phyloP scores from a whole-genome alignment of 2,888 invertebrate genomes.

The Zygaena filipendulae region DNA sequence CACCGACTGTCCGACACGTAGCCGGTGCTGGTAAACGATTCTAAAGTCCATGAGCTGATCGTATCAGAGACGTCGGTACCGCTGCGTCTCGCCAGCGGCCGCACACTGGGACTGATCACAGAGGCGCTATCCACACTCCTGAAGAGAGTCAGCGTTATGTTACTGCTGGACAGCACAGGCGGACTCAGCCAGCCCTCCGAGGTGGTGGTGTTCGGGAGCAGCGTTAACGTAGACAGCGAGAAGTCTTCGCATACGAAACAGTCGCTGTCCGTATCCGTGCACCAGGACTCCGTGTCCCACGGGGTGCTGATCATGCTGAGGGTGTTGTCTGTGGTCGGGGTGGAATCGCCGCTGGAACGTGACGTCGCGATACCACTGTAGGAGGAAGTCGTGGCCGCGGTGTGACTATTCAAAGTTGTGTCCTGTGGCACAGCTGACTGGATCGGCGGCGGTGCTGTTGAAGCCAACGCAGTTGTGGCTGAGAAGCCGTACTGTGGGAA shows the following conservation, averaged over 20 bases:
- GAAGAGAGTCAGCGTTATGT: background rate
- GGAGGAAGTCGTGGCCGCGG: background rate
- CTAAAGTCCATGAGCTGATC: conserved; percentile 30
- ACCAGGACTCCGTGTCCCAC: conserved; percentile 32
- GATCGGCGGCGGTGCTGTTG: no score
- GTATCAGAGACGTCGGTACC: conserved; percentile 17
- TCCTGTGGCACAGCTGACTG: no score
- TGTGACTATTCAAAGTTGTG: background rate
- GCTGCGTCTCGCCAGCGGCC: background rate
- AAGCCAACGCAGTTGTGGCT: no score
- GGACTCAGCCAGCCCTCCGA: no score
- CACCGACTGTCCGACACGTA: conserved; percentile 5
- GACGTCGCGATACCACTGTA: background rate
- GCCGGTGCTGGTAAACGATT: conserved; percentile 25
- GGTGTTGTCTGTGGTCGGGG: conserved; percentile 22
- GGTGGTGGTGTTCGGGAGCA: no score
- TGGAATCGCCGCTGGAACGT: background rate
- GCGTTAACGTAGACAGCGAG: no score
- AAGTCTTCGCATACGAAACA: no score
- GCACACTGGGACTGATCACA: background rate
- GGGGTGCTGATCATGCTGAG: conserved; percentile 35
- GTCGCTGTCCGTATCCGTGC: conserved; percentile 2
- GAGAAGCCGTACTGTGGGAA: no score
- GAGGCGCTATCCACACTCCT: no score
- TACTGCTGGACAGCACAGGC: background rate